Percentiles rank a stretch among this genome's conserved stretches.
Evolutionary conservation across 2,113 vertebrate species (phyloP).

Genomic region (Vidua macroura): DNA sequence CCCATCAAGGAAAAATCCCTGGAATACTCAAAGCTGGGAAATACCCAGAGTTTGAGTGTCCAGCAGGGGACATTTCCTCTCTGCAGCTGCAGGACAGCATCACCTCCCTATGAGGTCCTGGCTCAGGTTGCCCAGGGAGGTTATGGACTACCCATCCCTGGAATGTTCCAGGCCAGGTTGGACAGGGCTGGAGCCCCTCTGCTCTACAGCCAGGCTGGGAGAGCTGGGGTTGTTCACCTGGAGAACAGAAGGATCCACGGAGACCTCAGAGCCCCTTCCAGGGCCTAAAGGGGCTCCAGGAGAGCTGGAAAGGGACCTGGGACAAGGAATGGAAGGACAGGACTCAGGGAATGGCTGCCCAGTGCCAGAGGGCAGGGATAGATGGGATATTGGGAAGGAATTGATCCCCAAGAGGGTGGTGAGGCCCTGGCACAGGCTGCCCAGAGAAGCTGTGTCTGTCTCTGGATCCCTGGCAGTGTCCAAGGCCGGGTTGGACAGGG

Average conservation of each 20-base stretch:
- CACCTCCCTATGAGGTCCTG: neutral
- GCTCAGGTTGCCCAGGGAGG: neutral
- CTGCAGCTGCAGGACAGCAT: neutral
- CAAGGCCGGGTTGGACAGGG: fast-evolving
- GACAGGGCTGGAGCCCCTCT: neutral
- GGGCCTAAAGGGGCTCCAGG: neutral
- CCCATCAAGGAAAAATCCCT: too few relatives aligned
- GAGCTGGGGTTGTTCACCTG: fast-evolving
- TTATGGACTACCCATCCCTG: neutral
- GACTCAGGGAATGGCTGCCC: neutral
- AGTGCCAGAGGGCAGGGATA: neutral
- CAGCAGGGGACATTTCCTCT: neutral
- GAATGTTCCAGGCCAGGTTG: neutral
- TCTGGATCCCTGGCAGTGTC: neutral
- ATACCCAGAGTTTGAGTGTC: fast-evolving
- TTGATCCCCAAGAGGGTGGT: fast-evolving
- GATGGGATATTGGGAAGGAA: neutral
- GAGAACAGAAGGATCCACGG: neutral
- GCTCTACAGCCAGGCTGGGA: neutral
- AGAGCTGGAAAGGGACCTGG: neutral
- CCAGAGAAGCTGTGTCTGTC: neutral
- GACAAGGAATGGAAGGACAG: neutral
- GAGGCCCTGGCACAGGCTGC: fast-evolving
- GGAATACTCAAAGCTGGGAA: neutral
- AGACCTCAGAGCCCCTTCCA: neutral